Evolutionary conservation across 2,888 invertebrate genomes (phyloP).

Genomic region (Erpobdella octoculata): DNA sequence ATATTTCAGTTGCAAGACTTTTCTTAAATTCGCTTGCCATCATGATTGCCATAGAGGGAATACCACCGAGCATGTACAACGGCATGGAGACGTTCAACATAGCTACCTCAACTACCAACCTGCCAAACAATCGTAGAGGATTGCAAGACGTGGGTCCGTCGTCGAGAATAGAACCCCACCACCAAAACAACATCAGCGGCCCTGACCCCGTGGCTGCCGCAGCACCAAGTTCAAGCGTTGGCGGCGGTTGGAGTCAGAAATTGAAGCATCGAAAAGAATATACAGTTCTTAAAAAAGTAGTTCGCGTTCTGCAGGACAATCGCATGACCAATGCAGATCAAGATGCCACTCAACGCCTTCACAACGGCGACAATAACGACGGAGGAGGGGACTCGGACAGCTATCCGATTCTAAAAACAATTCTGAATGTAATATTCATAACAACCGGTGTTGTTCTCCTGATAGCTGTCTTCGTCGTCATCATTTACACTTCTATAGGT

Average conservation of each 20-base stretch:
- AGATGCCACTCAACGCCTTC: slow-evolving; percentile 28
- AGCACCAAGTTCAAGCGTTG: not conserved
- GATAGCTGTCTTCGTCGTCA: slow-evolving; percentile 45
- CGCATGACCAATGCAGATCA: slow-evolving; percentile 39
- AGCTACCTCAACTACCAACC: not conserved
- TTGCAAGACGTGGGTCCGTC: not conserved
- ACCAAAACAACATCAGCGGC: slow-evolving; percentile 18
- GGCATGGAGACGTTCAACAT: slow-evolving; percentile 26
- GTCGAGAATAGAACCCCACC: not conserved
- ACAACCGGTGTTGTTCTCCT: slow-evolving; percentile 42
- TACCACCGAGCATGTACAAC: slow-evolving; percentile 26
- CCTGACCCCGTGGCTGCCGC: not conserved
- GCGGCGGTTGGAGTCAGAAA: slow-evolving; percentile 29
- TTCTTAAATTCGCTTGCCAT: too few relatives aligned
- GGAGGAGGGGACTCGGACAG: slow-evolving; percentile 32
- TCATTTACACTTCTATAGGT: slow-evolving; percentile 45
- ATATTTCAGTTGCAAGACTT: too few relatives aligned
- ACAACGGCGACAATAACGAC: slow-evolving; percentile 33
- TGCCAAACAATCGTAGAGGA: slow-evolving; percentile 10
- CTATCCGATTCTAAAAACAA: slow-evolving; percentile 42
- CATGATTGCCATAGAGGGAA: slow-evolving; percentile 26
- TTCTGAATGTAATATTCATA: slow-evolving; percentile 45
- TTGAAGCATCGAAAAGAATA: slow-evolving; percentile 31
- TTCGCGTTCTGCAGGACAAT: slow-evolving; percentile 41
- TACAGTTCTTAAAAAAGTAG: slow-evolving; percentile 31